Conservation (phyloP, 1,140 invertebrate species). For the Chironomus tepperi region DNA sequence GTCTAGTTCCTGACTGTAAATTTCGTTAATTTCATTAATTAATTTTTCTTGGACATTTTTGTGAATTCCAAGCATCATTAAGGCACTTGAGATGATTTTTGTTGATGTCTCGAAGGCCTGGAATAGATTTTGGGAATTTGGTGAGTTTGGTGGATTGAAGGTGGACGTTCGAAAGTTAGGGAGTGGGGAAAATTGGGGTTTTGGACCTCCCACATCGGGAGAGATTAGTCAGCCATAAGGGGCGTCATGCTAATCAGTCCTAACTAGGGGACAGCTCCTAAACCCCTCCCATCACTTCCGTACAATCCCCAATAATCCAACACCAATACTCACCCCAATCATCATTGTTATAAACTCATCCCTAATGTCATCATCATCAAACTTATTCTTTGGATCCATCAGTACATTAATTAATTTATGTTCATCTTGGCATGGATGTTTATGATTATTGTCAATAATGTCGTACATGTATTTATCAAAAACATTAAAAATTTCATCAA, state of each 20-base stretch:
- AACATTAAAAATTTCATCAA: background rate
- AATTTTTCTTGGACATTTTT: constrained; percentile 49
- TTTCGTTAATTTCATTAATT: constrained; percentile 31
- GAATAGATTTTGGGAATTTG: no score
- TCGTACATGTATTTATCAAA: no score
- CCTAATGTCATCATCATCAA: background rate
- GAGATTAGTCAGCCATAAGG: no score
- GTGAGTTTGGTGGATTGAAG: no score
- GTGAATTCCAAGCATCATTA: constrained; percentile 51
- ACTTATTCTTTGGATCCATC: background rate
- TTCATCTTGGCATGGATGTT: background rate
- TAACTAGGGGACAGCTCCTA: no score
- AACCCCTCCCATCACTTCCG: no score
- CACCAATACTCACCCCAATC: constrained; percentile 29
- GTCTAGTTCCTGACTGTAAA: constrained; percentile 25
- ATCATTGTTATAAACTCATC: background rate
- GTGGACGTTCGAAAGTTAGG: no score
- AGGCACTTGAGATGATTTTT: constrained; percentile 47
- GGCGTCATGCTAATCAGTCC: no score
- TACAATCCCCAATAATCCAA: no score
- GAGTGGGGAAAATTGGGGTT: no score
- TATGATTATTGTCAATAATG: no score
- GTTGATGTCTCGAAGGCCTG: constrained; percentile 54
- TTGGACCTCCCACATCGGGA: no score
- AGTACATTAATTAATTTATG: background rate